phyloP scores from a whole-genome alignment of 2,113 vertebrate species.

The Pelecanus crispus region DNA sequence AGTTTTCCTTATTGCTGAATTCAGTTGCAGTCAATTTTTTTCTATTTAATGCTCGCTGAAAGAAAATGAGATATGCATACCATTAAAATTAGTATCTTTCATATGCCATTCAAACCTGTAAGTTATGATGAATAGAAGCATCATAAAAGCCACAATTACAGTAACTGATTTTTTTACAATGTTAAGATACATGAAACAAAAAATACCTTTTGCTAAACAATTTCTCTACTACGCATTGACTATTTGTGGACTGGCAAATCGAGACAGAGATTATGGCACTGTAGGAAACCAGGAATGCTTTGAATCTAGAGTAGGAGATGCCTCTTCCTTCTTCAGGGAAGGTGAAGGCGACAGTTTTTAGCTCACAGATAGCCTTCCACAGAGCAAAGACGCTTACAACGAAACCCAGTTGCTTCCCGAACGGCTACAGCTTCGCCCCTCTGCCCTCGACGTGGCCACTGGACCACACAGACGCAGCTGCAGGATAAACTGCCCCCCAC shows the following conservation, averaged over 20 bases:
- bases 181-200: background rate
- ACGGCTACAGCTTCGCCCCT: background rate
- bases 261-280: background rate
- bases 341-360: background rate
- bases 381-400: background rate
- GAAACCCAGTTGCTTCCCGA: background rate
- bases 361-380: background rate
- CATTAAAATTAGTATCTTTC: background rate
- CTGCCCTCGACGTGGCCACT: fast-evolving
- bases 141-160: background rate
- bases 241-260: background rate
- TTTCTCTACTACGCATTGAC: background rate
- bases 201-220: background rate
- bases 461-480: background rate
- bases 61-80: constrained; percentile 57
- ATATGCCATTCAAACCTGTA: background rate
- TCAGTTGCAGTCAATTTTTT: constrained; percentile 80
- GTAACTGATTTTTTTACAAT: background rate
- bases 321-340: background rate
- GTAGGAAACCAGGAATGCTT: background rate
- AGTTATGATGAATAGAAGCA: background rate
- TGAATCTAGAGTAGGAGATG: background rate
- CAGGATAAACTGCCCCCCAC: too few relatives aligned
- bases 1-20: constrained; percentile 81
- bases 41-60: constrained; percentile 74